Conservation (phyloP, 2,888 invertebrate species). For the Deilephila elpenor region DNA sequence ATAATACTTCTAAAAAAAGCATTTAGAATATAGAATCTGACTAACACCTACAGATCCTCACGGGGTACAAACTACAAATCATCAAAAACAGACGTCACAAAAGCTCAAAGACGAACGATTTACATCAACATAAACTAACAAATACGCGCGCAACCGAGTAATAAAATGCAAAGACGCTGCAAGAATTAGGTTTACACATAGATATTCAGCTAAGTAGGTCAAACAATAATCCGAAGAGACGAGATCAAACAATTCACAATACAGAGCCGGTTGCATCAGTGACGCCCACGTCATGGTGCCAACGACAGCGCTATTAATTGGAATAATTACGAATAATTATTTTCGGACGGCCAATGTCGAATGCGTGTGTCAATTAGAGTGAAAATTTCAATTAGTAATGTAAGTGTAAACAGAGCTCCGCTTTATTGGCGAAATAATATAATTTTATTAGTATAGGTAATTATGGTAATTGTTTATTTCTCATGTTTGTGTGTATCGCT, state of each 20-base stretch:
- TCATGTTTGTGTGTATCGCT: no score
- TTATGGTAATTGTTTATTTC: no score
- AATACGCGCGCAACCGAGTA: neutral
- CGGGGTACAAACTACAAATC: neutral
- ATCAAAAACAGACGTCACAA: neutral
- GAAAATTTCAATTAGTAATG: neutral
- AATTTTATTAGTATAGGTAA: no score
- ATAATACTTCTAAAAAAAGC: no score
- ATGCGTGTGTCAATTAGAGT: conserved; percentile 6
- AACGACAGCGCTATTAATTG: conserved; percentile 63
- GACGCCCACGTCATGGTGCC: conserved; percentile 56
- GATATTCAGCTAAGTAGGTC: conserved; percentile 13
- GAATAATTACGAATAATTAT: conserved; percentile 72
- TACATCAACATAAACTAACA: conserved; percentile 3
- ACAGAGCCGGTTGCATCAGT: conserved; percentile 55
- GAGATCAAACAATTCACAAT: conserved; percentile 20
- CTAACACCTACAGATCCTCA: no score
- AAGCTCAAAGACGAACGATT: neutral
- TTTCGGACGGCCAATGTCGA: conserved; percentile 58
- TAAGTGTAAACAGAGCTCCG: neutral
- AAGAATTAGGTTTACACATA: neutral
- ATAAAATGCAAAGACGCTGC: neutral
- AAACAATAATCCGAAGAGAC: conserved; percentile 26
- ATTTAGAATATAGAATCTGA: no score
- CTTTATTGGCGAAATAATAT: neutral